Conservation (phyloP, 2,888 invertebrate genomes). For the Vannuccia rotundouncinata region DNA sequence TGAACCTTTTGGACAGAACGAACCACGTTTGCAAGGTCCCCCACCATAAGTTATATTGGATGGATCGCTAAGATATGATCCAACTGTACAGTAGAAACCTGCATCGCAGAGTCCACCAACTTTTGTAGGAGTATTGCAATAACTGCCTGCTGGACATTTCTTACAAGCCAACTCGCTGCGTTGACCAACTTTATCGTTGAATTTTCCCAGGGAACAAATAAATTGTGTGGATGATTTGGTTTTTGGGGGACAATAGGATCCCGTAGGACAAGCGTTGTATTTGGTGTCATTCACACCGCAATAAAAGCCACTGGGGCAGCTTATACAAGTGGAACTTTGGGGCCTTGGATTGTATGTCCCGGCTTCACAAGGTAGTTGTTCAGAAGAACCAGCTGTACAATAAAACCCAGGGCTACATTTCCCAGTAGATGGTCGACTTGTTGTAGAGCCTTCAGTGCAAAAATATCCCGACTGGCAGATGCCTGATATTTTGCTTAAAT, state of each 20-base stretch:
- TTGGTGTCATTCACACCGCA: slow-evolving; percentile 49
- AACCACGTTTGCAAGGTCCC: slow-evolving; percentile 45
- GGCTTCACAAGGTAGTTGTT: slow-evolving; percentile 46
- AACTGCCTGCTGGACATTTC: slow-evolving; percentile 48
- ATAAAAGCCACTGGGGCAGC: slow-evolving; percentile 49
- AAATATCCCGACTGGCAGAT: slow-evolving; percentile 51
- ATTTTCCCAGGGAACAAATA: background rate
- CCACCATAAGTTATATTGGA: background rate
- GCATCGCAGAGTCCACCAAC: slow-evolving; percentile 48
- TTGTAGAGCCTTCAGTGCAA: slow-evolving; percentile 48
- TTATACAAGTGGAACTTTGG: slow-evolving; percentile 45
- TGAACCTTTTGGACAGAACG: slow-evolving; percentile 50
- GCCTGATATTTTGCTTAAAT: slow-evolving; percentile 44
- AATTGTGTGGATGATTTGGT: slow-evolving; percentile 45
- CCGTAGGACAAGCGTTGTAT: background rate
- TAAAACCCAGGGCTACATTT: slow-evolving; percentile 50
- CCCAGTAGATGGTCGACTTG: slow-evolving; percentile 47
- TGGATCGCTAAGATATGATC: slow-evolving; percentile 46
- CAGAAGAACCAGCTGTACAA: slow-evolving; percentile 48
- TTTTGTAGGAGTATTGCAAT: slow-evolving; percentile 45
- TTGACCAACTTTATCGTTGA: background rate
- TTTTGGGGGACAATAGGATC: slow-evolving; percentile 38
- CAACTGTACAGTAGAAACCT: slow-evolving; percentile 50
- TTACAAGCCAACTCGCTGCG: slow-evolving; percentile 44
- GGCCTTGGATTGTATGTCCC: slow-evolving; percentile 48